phyloP scores from a whole-genome alignment of 2,797 vertebrate species.

The Zenarchopterus dispar region DNA sequence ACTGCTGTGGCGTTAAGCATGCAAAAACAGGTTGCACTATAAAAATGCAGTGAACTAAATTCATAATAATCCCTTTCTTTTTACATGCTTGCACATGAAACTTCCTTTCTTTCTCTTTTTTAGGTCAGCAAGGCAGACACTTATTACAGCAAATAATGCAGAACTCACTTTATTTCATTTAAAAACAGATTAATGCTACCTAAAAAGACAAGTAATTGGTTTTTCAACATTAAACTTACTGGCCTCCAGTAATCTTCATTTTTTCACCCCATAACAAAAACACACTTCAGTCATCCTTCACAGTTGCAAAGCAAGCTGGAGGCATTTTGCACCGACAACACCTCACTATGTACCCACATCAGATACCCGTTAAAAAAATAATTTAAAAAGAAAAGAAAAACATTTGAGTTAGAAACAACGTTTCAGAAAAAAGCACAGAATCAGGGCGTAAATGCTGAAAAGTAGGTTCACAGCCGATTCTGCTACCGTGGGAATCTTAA shows the following conservation, averaged over 20 bases:
- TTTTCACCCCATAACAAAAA: conserved; percentile 18
- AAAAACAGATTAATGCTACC: not conserved
- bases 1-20: conserved; percentile 18
- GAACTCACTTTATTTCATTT: not conserved
- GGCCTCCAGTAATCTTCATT: conserved; percentile 1
- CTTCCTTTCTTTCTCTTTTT: not conserved
- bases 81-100: conserved; percentile 1
- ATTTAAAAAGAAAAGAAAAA: not conserved
- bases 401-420: not conserved
- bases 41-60: conserved; percentile 3
- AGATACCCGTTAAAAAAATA: too few species aligned
- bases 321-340: too few species aligned
- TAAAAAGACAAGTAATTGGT: conserved; percentile 4
- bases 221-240: conserved; percentile 3
- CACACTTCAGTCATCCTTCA: not conserved
- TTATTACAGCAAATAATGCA: not conserved
- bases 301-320: conserved; percentile 7
- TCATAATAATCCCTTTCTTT: not conserved
- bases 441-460: conserved; percentile 11
- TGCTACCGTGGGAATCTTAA: conserved; percentile 23
- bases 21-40: conserved; percentile 8
- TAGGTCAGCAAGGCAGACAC: not conserved
- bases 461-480: conserved; percentile 12
- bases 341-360: too few species aligned
- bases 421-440: not conserved